phyloP scores from a whole-genome alignment of 1,140 invertebrate genomes.

The Scylla paramamosain region DNA sequence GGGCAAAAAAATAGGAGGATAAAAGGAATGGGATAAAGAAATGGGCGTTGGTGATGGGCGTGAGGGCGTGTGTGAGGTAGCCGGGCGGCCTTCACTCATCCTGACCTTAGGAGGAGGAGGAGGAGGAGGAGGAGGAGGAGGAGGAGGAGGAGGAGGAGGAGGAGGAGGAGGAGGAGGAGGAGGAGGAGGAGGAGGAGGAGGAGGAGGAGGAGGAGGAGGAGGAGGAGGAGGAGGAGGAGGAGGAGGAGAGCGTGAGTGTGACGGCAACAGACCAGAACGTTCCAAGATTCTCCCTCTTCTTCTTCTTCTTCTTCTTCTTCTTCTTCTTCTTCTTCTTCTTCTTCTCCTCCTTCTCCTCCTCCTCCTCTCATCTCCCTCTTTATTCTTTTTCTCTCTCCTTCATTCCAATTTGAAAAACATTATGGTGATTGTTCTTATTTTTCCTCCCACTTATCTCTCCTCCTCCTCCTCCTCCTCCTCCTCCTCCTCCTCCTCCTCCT shows the following conservation, averaged over 20 bases:
- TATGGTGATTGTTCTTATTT: too few species aligned
- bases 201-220: background rate
- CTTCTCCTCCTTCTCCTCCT: background rate
- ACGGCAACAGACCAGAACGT: too few species aligned
- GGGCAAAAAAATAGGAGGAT: too few species aligned
- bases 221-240: background rate
- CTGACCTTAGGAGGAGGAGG: too few species aligned
- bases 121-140: background rate
- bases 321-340: background rate
- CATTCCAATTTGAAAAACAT: too few species aligned
- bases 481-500: too few species aligned
- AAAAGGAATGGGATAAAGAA: too few species aligned
- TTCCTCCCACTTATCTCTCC: too few species aligned
- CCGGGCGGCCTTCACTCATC: background rate
- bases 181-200: background rate
- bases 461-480: too few species aligned
- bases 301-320: background rate
- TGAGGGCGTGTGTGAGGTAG: background rate
- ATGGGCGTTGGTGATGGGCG: too few species aligned
- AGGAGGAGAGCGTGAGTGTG: background rate
- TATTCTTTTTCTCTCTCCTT: background rate
- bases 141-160: conserved; percentile 13
- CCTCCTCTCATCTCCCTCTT: background rate
- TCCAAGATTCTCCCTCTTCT: background rate
- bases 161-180: conserved; percentile 16